Base-by-base conservation (phyloP, 2,113 vertebrate species). In the Pangasianodon gigas region DNA sequence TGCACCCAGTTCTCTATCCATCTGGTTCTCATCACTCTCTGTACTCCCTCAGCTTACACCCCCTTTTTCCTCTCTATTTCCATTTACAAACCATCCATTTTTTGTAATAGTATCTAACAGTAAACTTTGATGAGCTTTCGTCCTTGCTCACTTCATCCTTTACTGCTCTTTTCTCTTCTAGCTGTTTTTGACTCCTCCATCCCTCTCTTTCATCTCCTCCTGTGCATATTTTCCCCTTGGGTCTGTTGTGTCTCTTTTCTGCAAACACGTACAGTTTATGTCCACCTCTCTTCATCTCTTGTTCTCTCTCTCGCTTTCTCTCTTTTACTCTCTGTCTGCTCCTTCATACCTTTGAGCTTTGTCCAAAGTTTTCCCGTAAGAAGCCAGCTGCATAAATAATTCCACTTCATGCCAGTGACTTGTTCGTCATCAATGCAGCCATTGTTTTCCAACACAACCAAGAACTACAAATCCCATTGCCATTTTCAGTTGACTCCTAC, bases 181-280 rank as follows among this genome's bases (percentile, higher is more conserved):
- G 69, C 48, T 79, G 6, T 85, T 48, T 71, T 58, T 84, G 26
- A 69, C 65, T 85, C 69, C 77, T 89, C 54, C 65, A 56, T 87
- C 85, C 18, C 46, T 88, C 0, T 89, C 75, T 87, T 89, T 81
- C 80, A 79, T 71, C 86, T 62, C 46, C 46, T 82, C 32, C 60
- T 21, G 41, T 69, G 85, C 44, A 51, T 84, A 82, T 83, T 90
- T 74, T 67, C 65, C 52, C 54, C n/a, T 69, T 37, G 58, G 32
- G 29, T 85, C 87, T 71, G 60, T 71, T 37, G 0, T 88, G 86
- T 84, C 80, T 79, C 44, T 84, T 79, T 85, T 60, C 52, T n/a
- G 81, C 92, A 90, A 90, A 91, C 91, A 92, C 89, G 91, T 92
- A 92, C 91, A 94, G 93, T 91, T 93, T 94, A 92, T 87, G 92